Evolutionary conservation across 2,797 vertebrate species (phyloP), one percentile per base, ranked within the genome.

Genomic region (Capromys pilorides): DNA sequence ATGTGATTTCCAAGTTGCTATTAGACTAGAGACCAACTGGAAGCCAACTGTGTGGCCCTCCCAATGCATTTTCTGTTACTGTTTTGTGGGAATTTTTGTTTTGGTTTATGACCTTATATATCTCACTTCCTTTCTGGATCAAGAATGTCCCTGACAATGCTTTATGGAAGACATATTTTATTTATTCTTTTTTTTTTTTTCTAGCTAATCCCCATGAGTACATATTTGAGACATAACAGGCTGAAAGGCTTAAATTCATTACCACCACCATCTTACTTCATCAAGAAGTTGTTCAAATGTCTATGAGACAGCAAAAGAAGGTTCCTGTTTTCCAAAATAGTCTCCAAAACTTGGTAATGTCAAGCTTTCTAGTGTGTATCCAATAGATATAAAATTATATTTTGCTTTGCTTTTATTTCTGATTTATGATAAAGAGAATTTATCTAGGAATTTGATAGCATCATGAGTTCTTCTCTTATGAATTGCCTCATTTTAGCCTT

Each of bases 391-490:
- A 95, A 77, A 95, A 49, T 33, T 0, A 39, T 22, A 8, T 4
- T 87, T 66, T 22, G 45, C 67, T 88, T 75, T 82, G 12, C 66
- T 83, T 96, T 62, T n/a, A 41, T 54, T 86, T 93, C 33, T 80
- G 39, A 73, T 71, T 61, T 81, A 24, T 54, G 19, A 59, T 67
- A 14, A 24, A 31, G 5, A 71, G 10, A 92, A 66, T 77, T 67
- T 67, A 75, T 85, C 16, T 12, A 31, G 21, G 82, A 49, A 94
- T 73, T 59, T 59, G 33, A 80, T 14, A 39, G 2, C 6, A 39
- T 64, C 45, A 91, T 69, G 5, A 69, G 73, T 88, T 94, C 33
- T 13, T 7, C 2, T 51, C 73, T 66, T 78, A 19, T 57, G 6
- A 83, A 73, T 16, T 75, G 9, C 4, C 54, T 75, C 13, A 80